phyloP scores from a whole-genome alignment of 2,888 invertebrate genomes.

The Drosophila leonis region DNA sequence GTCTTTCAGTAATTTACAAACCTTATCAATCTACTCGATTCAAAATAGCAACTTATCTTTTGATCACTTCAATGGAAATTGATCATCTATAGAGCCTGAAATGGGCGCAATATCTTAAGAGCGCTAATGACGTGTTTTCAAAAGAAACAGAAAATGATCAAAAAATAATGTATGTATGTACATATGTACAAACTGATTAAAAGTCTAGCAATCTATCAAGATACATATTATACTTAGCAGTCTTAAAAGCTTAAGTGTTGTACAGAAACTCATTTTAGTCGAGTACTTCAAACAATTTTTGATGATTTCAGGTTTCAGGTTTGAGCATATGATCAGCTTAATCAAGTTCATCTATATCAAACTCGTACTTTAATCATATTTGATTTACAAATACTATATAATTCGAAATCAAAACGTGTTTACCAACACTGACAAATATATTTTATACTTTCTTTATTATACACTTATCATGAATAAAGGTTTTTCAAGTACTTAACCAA shows the following conservation, averaged over 20 bases:
- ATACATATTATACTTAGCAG: neutral
- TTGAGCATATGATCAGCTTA: neutral
- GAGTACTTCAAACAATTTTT: neutral
- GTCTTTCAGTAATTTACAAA: neutral
- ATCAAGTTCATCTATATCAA: neutral
- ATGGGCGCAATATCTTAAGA: neutral
- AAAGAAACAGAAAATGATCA: neutral
- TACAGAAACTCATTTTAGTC: neutral
- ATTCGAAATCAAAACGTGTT: neutral
- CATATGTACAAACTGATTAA: neutral
- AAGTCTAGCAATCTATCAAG: neutral
- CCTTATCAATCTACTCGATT: constrained; percentile 1
- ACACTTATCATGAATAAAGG: neutral
- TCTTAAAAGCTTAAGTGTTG: neutral
- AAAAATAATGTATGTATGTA: neutral
- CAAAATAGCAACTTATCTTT: neutral
- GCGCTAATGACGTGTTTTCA: neutral
- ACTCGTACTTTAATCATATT: neutral
- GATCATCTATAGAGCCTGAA: neutral
- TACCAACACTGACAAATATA: neutral
- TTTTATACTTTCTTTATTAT: neutral
- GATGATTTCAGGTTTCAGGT: neutral
- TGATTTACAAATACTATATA: neutral
- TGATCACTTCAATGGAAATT: neutral
- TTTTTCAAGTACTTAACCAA: too few species aligned